Evolutionary conservation across 2,797 vertebrate species (phyloP).

Genomic region (Polyboroides typus): DNA sequence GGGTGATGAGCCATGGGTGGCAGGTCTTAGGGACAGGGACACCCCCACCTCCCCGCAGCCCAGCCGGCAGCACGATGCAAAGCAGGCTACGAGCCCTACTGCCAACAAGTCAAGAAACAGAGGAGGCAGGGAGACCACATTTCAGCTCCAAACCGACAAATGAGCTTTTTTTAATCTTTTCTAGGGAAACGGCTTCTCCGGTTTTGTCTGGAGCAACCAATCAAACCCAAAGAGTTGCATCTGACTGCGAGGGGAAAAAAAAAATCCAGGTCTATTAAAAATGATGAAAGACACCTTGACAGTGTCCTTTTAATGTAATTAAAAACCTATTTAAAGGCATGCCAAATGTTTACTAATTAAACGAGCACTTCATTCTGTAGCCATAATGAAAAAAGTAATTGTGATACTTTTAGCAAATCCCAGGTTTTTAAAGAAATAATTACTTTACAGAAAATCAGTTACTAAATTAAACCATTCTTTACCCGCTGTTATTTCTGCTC

Average conservation of each 20-base stretch:
- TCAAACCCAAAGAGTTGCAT: not conserved
- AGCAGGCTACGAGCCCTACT: not conserved
- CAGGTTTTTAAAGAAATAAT: slow-evolving; percentile 54
- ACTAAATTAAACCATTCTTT: slow-evolving; percentile 35
- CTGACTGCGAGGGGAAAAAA: not conserved
- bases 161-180: not conserved
- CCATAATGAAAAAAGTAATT: slow-evolving; percentile 31
- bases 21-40: not conserved
- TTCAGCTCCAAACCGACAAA: not conserved
- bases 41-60: not conserved
- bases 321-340: slow-evolving; percentile 57
- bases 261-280: slow-evolving; percentile 19
- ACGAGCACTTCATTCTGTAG: not conserved
- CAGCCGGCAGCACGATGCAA: not conserved
- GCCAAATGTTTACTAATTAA: slow-evolving; percentile 69
- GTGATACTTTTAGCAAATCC: slow-evolving; percentile 10
- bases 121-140: not conserved
- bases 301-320: slow-evolving; percentile 59
- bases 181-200: not conserved
- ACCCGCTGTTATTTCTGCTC: not conserved
- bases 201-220: slow-evolving; percentile 2
- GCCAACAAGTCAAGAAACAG: not conserved
- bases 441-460: slow-evolving; percentile 30
- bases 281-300: slow-evolving; percentile 53
- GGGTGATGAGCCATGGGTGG: not conserved